Evolutionary conservation across 2,113 vertebrate species (phyloP).

Genomic region (Anser brachyrhynchus): DNA sequence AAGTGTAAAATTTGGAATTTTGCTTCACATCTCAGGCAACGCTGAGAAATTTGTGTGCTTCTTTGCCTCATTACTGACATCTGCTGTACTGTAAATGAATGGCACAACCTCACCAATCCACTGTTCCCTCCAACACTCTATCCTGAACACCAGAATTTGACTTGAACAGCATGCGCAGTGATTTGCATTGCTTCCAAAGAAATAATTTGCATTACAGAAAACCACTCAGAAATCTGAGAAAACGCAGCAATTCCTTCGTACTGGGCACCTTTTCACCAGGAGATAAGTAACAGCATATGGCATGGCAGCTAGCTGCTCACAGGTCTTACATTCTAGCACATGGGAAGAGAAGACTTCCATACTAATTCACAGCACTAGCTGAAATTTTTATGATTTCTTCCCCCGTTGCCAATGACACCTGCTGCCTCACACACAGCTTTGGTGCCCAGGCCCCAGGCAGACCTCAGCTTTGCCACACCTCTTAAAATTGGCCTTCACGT

Average conservation of each 20-base stretch:
- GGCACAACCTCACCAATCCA: neutral
- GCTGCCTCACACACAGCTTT: fast-evolving
- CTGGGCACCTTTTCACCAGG: neutral
- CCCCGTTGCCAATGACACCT: neutral
- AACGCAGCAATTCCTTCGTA: neutral
- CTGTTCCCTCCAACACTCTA: neutral
- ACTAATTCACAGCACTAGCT: neutral
- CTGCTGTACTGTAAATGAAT: neutral
- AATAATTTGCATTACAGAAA: neutral
- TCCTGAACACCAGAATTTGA: neutral
- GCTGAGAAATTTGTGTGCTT: neutral
- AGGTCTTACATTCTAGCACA: neutral
- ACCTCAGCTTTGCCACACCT: neutral
- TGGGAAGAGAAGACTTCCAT: neutral
- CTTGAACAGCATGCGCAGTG: fast-evolving
- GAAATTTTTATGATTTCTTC: neutral
- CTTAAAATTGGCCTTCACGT: neutral
- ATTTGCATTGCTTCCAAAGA: neutral
- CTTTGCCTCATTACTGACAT: neutral
- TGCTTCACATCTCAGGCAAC: neutral
- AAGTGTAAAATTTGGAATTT: neutral
- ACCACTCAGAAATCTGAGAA: neutral
- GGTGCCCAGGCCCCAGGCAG: neutral
- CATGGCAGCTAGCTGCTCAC: fast-evolving
- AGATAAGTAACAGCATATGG: fast-evolving